Evolutionary conservation across 2,113 vertebrate species (phyloP).

Genomic region (Pollimyrus isidori): DNA sequence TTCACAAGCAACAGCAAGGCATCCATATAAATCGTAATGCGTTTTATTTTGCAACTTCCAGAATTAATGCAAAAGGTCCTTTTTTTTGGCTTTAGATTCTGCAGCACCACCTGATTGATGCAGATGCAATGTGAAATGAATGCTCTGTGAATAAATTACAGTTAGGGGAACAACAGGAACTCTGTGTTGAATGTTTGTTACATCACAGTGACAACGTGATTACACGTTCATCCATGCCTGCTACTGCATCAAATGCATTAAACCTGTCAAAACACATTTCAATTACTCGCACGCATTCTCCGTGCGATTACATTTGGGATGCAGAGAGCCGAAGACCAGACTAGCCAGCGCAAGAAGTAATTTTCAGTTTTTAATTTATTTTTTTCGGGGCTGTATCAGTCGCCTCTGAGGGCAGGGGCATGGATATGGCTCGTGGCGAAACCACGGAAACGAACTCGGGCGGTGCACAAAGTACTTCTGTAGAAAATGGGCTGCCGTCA

Average conservation of each 20-base stretch:
- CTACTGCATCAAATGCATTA: background rate
- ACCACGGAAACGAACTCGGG: constrained; percentile 32
- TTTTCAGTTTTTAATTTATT: constrained; percentile 36
- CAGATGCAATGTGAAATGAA: background rate
- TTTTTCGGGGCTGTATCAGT: background rate
- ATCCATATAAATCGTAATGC: background rate
- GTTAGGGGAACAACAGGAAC: background rate
- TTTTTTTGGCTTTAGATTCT: background rate
- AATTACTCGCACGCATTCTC: background rate
- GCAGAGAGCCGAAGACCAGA: background rate
- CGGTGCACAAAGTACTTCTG: constrained; percentile 27
- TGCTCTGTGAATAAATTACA: background rate
- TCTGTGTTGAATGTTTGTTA: background rate
- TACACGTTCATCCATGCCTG: background rate
- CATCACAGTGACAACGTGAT: background rate
- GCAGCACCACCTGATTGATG: background rate
- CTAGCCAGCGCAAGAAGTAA: background rate
- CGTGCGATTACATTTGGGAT: background rate
- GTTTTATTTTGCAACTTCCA: background rate
- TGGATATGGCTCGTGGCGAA: constrained; percentile 21
- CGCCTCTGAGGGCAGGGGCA: constrained; percentile 24
- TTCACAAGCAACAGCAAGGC: background rate
- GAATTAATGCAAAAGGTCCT: background rate
- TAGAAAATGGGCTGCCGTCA: constrained; percentile 37
- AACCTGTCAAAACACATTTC: background rate